These are phyloP conservation scores for Calyptommatus sinebrachiatus DNA, from an alignment of 2,113 vertebrate species.

Conservation along the genomic window DNA sequence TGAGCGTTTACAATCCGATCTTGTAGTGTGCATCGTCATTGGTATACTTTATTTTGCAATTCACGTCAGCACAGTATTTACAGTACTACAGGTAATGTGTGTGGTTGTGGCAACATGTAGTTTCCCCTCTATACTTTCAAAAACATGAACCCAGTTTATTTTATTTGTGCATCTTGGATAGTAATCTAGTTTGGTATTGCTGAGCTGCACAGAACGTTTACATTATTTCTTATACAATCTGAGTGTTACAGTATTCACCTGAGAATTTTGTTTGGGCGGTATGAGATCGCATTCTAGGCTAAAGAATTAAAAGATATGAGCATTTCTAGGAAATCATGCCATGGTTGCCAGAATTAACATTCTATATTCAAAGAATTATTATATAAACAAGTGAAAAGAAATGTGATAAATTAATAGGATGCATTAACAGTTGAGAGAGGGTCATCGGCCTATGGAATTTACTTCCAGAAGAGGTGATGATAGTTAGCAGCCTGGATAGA, in stretches of 20 bases:
- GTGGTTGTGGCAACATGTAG: too few relatives aligned
- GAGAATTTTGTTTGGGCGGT: not conserved
- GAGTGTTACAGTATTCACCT: not conserved
- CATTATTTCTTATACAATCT: not conserved
- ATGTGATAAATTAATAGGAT: not conserved
- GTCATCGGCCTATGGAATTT: too few relatives aligned
- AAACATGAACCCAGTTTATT: not conserved
- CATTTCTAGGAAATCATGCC: not conserved
- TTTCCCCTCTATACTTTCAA: not conserved
- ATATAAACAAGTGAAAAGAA: not conserved
- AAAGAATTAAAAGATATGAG: not conserved
- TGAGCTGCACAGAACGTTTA: not conserved
- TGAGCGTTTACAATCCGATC: slow-evolving; percentile 93
- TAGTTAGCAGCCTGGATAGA: too few relatives aligned
- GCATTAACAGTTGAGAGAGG: not conserved
- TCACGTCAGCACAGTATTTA: slow-evolving; percentile 98
- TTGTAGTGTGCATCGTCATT: slow-evolving; percentile 91
- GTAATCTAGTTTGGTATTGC: not conserved
- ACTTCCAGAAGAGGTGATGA: too few relatives aligned
- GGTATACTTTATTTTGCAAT: slow-evolving; percentile 97
- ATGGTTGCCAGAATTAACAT: not conserved
- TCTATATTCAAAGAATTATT: not conserved
- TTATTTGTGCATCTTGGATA: not conserved
- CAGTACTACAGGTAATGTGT: slow-evolving; percentile 88
- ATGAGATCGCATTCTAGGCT: not conserved